Evolutionary conservation across 2,113 vertebrate genomes (phyloP), one percentile per base, ranked within the genome.

Genomic region (Lanius ludovicianus): DNA sequence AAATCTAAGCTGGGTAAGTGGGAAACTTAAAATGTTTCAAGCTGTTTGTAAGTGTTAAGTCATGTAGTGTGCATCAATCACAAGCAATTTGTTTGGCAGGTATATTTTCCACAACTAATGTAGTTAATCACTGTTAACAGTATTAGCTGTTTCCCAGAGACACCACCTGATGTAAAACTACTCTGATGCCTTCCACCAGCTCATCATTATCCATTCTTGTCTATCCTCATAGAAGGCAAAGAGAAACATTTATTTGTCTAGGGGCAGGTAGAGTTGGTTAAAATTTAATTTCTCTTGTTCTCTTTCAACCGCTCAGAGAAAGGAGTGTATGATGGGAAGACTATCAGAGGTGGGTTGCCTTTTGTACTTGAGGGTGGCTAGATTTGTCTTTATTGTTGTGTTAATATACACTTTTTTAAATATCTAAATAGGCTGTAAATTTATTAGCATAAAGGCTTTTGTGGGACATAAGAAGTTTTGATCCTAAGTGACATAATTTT

Each of bases 281-380:
- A 96, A 93, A 94, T 84, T 96, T 96, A 96, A 96, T 95, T 95
- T 96, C 60, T 96, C 95, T 96, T 96, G 84, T 96, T 96, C 96
- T 97, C 13, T 97, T 97, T 96, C 96, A 97, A 97, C 83, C 95
- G 95, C 96, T 97, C 96, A 96, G 96, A 96, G 75, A 96, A 97
- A 97, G 96, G 96, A 97, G 94, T 97, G 18, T 97, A 93, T 97
- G 96, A 97, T 97, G 95, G 96, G 95, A 97, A 97, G 96, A 97
- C 96, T 94, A 96, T 90, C 94, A 95, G 96, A 97, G 96, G 96
- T 97, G 96, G 96, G 96, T 97, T 95, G 95, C 93, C 91, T 96
- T 96, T 96, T 87, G 95, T 96, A 95, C 95, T 97, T 97, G 96
- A 96, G 96, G 96, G 90, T 97, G 96, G 95, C 86, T 97, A 97